Base-by-base conservation (phyloP, 2,888 invertebrate species). In the Mylabris sibirica region DNA sequence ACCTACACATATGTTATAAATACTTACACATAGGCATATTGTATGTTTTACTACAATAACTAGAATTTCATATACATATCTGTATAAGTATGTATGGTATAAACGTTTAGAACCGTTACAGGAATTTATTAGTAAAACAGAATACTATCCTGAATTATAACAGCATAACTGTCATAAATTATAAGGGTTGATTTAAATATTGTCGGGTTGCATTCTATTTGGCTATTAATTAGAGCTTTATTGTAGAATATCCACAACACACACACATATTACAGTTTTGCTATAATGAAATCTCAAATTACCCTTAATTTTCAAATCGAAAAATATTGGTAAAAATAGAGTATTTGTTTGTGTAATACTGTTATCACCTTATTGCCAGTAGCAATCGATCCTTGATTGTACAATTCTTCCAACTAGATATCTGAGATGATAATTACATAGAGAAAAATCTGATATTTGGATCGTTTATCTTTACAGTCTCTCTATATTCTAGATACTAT, bases 1-100 rank as follows among this genome's bases (percentile, higher is more conserved):
- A 49, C 49, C n/a, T n/a, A n/a, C n/a, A n/a, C n/a, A n/a, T n/a
- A 49, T 49, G 49, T 49, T 49, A 49, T 49, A 49, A 20, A 49
- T 49, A 49, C 9, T 49, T 49, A 20, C 20, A 49, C 17, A 49
- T 49, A 49, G 9, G 49, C 20, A 9, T 20, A 22, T 49, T 49
- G 14, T 41, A 14, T 6, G n/a, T 49, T 17, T 49, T 20, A 49
- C 0, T 49, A 49, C 17, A 5, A 20, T 49, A 49, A 8, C 49
- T 49, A 6, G 3, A 49, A 20, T 49, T 30, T 30, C 3, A 30
- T 30, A 30, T 30, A 30, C 30, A 30, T 49, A 22, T 11, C 11
- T 49, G 11, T 20, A 2, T 49, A 8, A 1, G 20, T 11, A 20
- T 20, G 49, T 49, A 20, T n/a, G 17, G 6, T 1, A 17, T 8